Base-by-base conservation (phyloP, 2,888 invertebrate species). In the Tetheella fluctuosa region DNA sequence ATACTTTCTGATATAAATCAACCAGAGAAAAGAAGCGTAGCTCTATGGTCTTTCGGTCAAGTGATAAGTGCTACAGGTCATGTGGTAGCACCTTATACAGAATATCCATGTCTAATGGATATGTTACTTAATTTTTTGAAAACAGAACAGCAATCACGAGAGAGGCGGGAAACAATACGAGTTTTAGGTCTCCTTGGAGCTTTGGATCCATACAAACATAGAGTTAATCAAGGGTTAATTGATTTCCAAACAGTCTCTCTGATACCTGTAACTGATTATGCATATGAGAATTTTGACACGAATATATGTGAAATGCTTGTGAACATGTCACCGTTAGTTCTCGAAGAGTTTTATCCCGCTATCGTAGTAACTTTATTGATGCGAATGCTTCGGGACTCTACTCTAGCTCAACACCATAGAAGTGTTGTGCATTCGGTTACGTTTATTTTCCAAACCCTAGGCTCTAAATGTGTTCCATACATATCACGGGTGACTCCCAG, bases 261-360 rank as follows among this genome's bases (percentile, higher is more conserved):
- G 39, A 96, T 98, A 62, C 96, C 98, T 0, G 94, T 96, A 74
- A 94, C 95, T 1, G 94, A 96, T 80, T 91, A 94, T 13, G 96
- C 96, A 65, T 94, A 94, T 52, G 95, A 95, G 68, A 84, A 80
- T 67, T 83, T 88, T 60, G 89, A 91, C 54, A 92, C 94, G 63
- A 97, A 97, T 84, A 96, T 97, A 0, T 97, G 97, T 75, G 99
- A 99, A 84, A 97, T 99, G 96, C 89, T 99, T 23, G 98, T 99
- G 0, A 98, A 97, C 79, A 98, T 99, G 98, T 96, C 96, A 39
- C 96, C 97, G 0, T 93, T 95, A 52, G 95, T 96, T 17, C 91
- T 99, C 58, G 99, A 99, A 74, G 99, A 99, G 86, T 99, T 99
- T 89, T 99, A 99, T 90, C 98, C 99, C 10, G 98, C 99, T 0